phyloP scores from a whole-genome alignment of 2,113 vertebrate species.

The Drymodes brunneopygia region DNA sequence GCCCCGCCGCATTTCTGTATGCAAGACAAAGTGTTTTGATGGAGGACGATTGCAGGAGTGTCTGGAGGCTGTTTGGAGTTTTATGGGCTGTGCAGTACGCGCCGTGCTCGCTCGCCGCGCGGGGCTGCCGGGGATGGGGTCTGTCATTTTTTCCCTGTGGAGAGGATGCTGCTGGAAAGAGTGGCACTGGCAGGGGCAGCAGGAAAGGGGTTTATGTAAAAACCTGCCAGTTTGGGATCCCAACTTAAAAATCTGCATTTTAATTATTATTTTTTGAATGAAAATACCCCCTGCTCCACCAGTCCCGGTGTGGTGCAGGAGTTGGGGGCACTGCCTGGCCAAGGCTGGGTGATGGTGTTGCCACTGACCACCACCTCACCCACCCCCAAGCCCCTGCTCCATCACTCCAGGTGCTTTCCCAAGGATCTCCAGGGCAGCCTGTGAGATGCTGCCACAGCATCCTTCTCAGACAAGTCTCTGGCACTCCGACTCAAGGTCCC shows the following conservation, averaged over 20 bases:
- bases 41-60: slow-evolving; percentile 96
- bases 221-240: neutral
- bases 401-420: neutral
- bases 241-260: neutral
- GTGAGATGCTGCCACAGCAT: accelerated
- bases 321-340: neutral
- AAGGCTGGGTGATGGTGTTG: neutral
- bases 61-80: slow-evolving; percentile 95
- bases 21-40: slow-evolving; percentile 99
- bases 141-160: slow-evolving; percentile 79
- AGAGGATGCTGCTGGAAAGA: slow-evolving; percentile 67
- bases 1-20: slow-evolving; percentile 97
- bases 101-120: neutral
- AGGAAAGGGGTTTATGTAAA: slow-evolving; percentile 40
- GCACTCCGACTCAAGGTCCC: neutral
- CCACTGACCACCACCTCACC: neutral
- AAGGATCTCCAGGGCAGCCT: no score
- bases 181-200: slow-evolving; percentile 74
- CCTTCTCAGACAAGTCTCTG: accelerated
- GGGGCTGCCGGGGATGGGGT: slow-evolving; percentile 73
- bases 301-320: accelerated
- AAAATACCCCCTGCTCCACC: neutral
- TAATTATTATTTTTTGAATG: neutral
- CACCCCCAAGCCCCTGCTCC: neutral
- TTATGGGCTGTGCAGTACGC: slow-evolving; percentile 96